These are phyloP conservation scores for Dicrurus megarhynchus DNA, from an alignment of 2,113 vertebrate species.

Conservation along the genomic window DNA sequence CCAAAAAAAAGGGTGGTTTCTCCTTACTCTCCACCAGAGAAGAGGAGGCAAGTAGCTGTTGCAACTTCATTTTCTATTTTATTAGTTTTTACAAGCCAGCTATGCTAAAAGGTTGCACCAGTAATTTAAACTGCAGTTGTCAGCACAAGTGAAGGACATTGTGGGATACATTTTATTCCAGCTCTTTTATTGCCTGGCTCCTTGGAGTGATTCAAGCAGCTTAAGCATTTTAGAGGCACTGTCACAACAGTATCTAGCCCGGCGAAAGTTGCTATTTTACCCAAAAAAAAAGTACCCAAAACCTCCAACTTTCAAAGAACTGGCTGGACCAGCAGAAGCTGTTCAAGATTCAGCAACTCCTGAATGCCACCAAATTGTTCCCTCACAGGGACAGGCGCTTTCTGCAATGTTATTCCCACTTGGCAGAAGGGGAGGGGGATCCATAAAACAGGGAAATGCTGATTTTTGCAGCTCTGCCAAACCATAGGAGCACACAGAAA, in stretches of 20 bases:
- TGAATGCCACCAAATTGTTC: neutral
- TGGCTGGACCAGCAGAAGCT: neutral
- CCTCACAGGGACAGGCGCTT: neutral
- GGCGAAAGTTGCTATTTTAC: neutral
- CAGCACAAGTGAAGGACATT: constrained; percentile 54
- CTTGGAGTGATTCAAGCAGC: neutral
- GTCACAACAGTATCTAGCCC: neutral
- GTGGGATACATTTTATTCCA: neutral
- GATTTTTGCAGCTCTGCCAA: neutral
- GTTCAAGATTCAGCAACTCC: neutral
- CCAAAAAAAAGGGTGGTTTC: neutral
- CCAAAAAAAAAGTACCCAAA: neutral
- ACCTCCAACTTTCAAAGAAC: neutral
- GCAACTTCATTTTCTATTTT: neutral
- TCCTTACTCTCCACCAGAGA: neutral
- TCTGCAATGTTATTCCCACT: neutral
- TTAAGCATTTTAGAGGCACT: neutral
- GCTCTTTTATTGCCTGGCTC: constrained; percentile 5
- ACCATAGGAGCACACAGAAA: neutral
- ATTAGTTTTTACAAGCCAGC: constrained; percentile 10
- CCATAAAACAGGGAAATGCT: accelerated
- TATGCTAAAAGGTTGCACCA: constrained; percentile 20
- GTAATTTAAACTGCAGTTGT: constrained; percentile 4
- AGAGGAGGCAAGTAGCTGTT: neutral
- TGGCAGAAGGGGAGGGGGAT: neutral